Base-by-base conservation (phyloP, 2,888 invertebrate species). In the Agrotis segetum region DNA sequence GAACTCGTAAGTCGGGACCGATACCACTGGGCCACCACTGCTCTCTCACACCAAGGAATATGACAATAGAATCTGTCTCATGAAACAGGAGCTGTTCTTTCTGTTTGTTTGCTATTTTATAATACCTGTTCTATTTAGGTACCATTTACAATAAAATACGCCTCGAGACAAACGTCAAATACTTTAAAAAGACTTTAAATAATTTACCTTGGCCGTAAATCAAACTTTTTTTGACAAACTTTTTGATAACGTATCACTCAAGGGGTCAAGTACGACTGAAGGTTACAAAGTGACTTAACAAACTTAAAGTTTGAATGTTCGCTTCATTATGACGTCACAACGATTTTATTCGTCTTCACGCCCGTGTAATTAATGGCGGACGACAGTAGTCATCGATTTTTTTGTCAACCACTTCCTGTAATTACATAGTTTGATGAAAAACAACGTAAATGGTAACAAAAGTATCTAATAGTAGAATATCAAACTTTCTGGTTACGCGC, bases 161-260 rank as follows among this genome's bases (percentile, higher is more conserved):
- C 34, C 34, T 34, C 6, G 7, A 34, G 34, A 34, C 34, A 34
- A 34, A 34, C 34, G 7, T 34, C 34, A 34, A 34, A 34, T 7
- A 34, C 34, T 34, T 24, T 34, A 34, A 34, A 56, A 34, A 56
- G 2, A 56, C n/a, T 56, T 58, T 62, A 34, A 34, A 13, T 40
- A 52, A 21, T 16, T 58, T 13, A 6, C 64, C 81, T 71, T 79
- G 78, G 55, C 64, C 55, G 74, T 69, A 52, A 17, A 53, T 46
- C 9, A 2, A 50, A 47, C 17, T 40, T 72, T 77, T 81, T 81
- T 81, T 67, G 63, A 62, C 60, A 49, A 64, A 65, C 24, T 82
- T 82, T 82, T 82, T 81, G 40, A 60, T 13, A 2, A 34, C 34
- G n/a, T 50, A 60, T 47, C 63, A 79, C 72, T 81, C 69, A 67